Evolutionary conservation across 2,113 vertebrate species (phyloP), one percentile per base, ranked within the genome.

Genomic region (Caranx ignobilis): DNA sequence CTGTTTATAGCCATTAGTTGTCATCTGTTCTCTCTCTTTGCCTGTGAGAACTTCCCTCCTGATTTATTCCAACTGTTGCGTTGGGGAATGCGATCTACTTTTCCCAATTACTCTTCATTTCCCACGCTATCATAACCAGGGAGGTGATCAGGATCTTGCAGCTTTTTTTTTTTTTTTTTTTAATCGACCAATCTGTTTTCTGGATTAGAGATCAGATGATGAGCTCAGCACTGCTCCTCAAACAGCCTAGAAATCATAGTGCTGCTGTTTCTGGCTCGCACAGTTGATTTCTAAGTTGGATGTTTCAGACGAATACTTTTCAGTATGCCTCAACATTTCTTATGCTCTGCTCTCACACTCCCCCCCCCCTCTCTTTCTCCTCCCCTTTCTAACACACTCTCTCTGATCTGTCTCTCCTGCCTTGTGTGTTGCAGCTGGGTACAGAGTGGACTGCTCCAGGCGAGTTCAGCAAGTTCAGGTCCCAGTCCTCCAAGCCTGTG

Each of bases 381-480:
- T 62, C 6, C 63, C 54, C 63, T 55, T 21, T 61, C 55, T 15
- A 50, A 52, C 57, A 1, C 68, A 16, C 79, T 26, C 5, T 5
- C 47, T 75, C 75, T 89, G 73, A 88, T 83, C 73, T 66, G 18
- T 77, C 68, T 76, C 67, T 88, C 32, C 34, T 52, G 35, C 87
- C 62, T 66, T 86, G 75, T 88, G 80, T 93, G 60, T 94, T 92
- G 83, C 93, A 99, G 98, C 94, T 97, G 75, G 98, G 98, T 26
- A 96, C 97, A 0, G 98, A 99, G 87, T 99, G 98, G 98, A 99
- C 97, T 0, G 98, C 98, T 0, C 98, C 98, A 0, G 98, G 98
- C 72, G 98, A 99, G 83, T 99, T 99, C 94, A 98, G 95, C 94
- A 99, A 99, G 82, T 99, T 99, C 95, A 96, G 97, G 92, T 98